Evolutionary conservation across 2,797 vertebrate genomes (phyloP).

Genomic region (Choloepus didactylus): DNA sequence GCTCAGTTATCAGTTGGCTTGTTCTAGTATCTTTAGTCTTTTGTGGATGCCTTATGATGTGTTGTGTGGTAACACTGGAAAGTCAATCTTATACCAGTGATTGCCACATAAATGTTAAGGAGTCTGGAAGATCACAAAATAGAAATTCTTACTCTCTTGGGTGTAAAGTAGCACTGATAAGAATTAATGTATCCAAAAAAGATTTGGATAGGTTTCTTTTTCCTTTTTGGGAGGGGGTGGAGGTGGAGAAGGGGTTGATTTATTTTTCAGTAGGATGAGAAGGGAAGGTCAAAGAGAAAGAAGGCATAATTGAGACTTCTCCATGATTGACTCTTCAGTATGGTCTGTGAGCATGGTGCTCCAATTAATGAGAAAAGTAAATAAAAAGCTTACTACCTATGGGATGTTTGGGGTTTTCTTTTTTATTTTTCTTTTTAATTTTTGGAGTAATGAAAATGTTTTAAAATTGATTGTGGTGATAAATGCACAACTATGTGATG

Average conservation of each 20-base stretch:
- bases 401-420: no score
- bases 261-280: constrained; percentile 62
- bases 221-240: not conserved
- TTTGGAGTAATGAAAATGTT: no score
- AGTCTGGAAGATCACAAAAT: constrained; percentile 71
- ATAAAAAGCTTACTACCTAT: not conserved
- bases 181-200: constrained; percentile 69
- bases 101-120: constrained; percentile 74
- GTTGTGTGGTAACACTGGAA: constrained; percentile 83
- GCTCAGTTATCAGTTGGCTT: constrained; percentile 84
- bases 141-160: constrained; percentile 72
- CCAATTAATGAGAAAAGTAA: not conserved
- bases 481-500: no score
- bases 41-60: constrained; percentile 85
- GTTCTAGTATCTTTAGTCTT: constrained; percentile 87
- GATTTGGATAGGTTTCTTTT: constrained; percentile 74
- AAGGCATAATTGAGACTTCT: constrained; percentile 30
- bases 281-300: constrained; percentile 61
- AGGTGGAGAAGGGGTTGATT: constrained; percentile 49
- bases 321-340: not conserved
- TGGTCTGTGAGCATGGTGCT: not conserved
- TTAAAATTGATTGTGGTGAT: no score
- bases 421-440: no score
- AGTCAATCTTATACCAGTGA: constrained; percentile 83
- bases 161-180: constrained; percentile 83